A percentile compares a stretch with the other conserved stretches of the same genome.
Evolutionary conservation across 1,140 invertebrate genomes (phyloP).

Genomic region (Spodoptera litura): DNA sequence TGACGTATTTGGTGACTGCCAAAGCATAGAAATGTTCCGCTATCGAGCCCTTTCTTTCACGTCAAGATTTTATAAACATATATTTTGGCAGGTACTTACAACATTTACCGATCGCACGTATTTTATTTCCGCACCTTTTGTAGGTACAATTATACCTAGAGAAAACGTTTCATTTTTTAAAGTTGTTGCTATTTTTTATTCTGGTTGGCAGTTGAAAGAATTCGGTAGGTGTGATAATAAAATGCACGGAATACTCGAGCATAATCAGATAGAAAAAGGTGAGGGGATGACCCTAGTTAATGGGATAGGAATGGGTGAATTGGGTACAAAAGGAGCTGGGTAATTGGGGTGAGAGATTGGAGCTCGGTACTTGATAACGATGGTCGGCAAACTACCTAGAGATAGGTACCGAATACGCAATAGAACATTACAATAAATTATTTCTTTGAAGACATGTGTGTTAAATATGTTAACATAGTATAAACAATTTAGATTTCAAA

Average conservation of each 20-base stretch:
- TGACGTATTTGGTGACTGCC: constrained; percentile 52
- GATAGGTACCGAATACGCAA: constrained; percentile 11
- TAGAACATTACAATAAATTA: constrained; percentile 9
- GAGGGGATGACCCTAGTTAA: constrained; percentile 44
- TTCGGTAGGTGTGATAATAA: constrained; percentile 16
- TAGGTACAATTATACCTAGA: neutral
- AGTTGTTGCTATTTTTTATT: neutral
- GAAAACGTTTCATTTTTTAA: neutral
- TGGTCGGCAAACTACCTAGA: constrained; percentile 23
- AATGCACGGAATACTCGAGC: constrained; percentile 31
- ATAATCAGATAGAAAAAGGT: constrained; percentile 46
- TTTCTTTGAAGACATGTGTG: neutral
- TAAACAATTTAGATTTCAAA: neutral
- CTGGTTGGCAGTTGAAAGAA: constrained; percentile 5
- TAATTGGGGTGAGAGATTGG: constrained; percentile 48
- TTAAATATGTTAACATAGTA: neutral
- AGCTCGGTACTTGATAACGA: constrained; percentile 39
- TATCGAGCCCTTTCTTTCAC: constrained; percentile 25
- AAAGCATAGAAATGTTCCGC: constrained; percentile 30
- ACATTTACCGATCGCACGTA: neutral
- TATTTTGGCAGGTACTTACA: too few species aligned
- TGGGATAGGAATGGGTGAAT: constrained; percentile 51
- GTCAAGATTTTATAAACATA: constrained; percentile 19
- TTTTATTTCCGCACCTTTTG: neutral
- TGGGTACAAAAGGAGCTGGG: constrained; percentile 40